A percentile compares a stretch with the other conserved stretches of the same genome.
phyloP scores from a whole-genome alignment of 1,140 invertebrate species.

The Acromyrmex echinatior region DNA sequence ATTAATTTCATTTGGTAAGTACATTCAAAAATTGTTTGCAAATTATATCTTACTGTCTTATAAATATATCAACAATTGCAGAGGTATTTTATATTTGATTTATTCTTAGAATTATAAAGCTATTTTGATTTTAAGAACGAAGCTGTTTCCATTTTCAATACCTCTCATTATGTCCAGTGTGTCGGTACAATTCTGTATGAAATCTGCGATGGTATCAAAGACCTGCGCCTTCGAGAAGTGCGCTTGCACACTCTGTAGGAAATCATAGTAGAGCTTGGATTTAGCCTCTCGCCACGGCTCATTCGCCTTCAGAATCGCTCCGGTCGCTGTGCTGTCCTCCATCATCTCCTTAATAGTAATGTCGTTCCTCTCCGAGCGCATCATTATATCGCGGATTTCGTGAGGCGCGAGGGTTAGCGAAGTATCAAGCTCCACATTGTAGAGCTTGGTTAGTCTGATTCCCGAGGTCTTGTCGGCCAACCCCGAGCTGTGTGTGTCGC shows the following conservation, averaged over 20 bases:
- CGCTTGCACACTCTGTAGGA: slow-evolving; percentile 88
- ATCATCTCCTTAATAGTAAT: slow-evolving; percentile 83
- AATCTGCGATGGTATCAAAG: slow-evolving; percentile 88
- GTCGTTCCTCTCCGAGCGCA: slow-evolving; percentile 74
- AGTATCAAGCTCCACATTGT: slow-evolving; percentile 67
- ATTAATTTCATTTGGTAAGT: too few species aligned
- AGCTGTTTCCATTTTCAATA: slow-evolving; percentile 59
- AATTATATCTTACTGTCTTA: too few species aligned
- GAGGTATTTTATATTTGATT: too few species aligned
- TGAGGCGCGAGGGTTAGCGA: slow-evolving; percentile 79
- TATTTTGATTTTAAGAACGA: too few species aligned
- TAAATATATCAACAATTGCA: too few species aligned
- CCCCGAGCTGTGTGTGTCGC: slow-evolving; percentile 10
- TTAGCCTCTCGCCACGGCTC: slow-evolving; percentile 86
- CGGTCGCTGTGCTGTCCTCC: slow-evolving; percentile 84
- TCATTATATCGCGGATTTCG: slow-evolving; percentile 79
- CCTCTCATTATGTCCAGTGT: slow-evolving; percentile 86
- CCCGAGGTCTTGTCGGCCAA: slow-evolving; percentile 2
- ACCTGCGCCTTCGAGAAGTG: slow-evolving; percentile 86
- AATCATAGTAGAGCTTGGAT: slow-evolving; percentile 88
- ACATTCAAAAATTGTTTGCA: too few species aligned
- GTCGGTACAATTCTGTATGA: slow-evolving; percentile 87
- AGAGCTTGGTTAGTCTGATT: slow-evolving; percentile 22
- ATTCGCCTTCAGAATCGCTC: slow-evolving; percentile 84
- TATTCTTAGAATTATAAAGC: too few species aligned